Base-by-base conservation (phyloP, 2,797 vertebrate genomes). In the Eremophila alpestris region DNA sequence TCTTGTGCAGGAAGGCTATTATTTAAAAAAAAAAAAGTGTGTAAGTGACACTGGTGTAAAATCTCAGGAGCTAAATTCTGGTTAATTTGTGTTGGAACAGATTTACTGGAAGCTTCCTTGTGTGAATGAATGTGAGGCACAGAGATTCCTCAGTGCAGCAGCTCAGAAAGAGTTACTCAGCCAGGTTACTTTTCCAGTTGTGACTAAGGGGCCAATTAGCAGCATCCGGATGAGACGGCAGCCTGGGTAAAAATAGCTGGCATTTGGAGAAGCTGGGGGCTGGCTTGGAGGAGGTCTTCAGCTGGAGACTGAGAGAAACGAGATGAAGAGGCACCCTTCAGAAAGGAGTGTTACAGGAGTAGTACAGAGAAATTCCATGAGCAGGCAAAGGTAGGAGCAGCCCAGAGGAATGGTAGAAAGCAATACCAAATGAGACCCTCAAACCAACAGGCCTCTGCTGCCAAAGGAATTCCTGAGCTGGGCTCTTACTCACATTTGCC, bases 161-260 rank as follows among this genome's bases (percentile, higher is more conserved):
- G 95, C 94, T 95, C 70, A 84, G 76, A 70, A 95, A 22, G 91
- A 90, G 88, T 96, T 95, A 94, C 86, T 95, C 67, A 79, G 32
- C 63, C 9, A n/a, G 90, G 95, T 93, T 95, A 70, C 90, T 95
- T 92, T 79, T 96, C 94, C 93, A 95, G 95, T 95, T 95, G 96
- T 96, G 95, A 95, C 96, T 96, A 94, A 96, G 93, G 90, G 93
- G 73, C 94, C 80, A 94, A 95, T 96, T 96, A 96, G 88, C 93
- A 95, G 91, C 85, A 96, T 95, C 95, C 88, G 74, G 96, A 81
- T 83, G 93, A 95, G 95, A 59, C 7, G 7, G 69, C 91, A 90
- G 85, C 93, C 73, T 94, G 7, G 85, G 93, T 95, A 96, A 96
- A 96, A 96, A 96, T 93, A 96, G 96, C 86, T 90, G 95, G 94